Conservation (phyloP, 2,797 vertebrate genomes). For the Falco columbarius region DNA sequence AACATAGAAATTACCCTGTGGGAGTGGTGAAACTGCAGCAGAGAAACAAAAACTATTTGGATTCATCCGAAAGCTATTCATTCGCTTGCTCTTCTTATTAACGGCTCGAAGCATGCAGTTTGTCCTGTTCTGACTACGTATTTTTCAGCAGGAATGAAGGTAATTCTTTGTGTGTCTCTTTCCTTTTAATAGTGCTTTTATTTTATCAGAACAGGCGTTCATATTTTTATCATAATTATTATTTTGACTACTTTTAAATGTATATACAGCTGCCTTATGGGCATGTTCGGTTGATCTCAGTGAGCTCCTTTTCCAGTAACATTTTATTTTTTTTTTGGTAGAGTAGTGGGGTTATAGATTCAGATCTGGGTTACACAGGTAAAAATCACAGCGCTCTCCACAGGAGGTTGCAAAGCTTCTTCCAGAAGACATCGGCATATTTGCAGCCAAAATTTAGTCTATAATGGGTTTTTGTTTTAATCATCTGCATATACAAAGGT, state of each 20-base stretch:
- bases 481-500: background rate
- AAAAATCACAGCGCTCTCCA: background rate
- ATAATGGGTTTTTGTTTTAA: background rate
- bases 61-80: constrained; percentile 45
- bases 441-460: background rate
- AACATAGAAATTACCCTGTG: constrained; percentile 55
- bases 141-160: constrained; percentile 10
- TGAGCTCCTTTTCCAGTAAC: background rate
- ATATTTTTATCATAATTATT: background rate
- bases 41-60: constrained; percentile 68
- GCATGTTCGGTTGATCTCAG: background rate
- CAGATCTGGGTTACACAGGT: background rate
- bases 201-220: background rate
- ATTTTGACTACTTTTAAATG: background rate
- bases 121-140: constrained; percentile 31
- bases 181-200: background rate
- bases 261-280: background rate
- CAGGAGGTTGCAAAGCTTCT: constrained; percentile 1
- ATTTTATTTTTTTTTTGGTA: background rate
- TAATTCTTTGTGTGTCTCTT: constrained; percentile 1
- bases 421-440: background rate
- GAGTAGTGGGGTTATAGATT: background rate
- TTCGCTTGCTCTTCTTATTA: constrained; percentile 47
- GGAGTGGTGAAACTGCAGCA: constrained; percentile 68
- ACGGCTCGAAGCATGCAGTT: constrained; percentile 13